Percentiles rank a stretch among this genome's conserved stretches.
These are phyloP conservation scores for Pollenia labialis DNA, from an alignment of 2,888 invertebrate genomes.

Conservation along the genomic window DNA sequence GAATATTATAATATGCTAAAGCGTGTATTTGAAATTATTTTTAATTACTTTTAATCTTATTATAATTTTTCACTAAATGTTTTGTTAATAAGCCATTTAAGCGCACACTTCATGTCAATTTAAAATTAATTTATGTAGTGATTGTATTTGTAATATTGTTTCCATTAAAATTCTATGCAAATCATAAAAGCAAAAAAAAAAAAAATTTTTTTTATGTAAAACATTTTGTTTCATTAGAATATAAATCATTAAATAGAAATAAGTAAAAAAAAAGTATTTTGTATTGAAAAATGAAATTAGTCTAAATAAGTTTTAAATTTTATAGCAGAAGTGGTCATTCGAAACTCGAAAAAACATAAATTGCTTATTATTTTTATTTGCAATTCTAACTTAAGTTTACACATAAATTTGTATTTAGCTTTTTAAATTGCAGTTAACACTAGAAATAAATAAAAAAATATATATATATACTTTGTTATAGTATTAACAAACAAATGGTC, in stretches of 20 bases:
- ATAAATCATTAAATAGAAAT: neutral
- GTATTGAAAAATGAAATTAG: too few species aligned
- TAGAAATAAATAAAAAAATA: too few species aligned
- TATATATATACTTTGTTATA: too few species aligned
- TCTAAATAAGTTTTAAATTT: too few species aligned
- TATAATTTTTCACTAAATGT: constrained; percentile 28
- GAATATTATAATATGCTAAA: neutral
- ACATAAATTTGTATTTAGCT: too few species aligned
- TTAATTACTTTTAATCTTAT: constrained; percentile 8
- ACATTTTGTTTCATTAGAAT: neutral
- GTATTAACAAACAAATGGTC: too few species aligned
- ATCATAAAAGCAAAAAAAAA: constrained; percentile 13
- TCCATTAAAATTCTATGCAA: constrained; percentile 24
- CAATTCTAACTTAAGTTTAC: too few species aligned
- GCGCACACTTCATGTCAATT: constrained; percentile 33
- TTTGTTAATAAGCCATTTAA: constrained; percentile 43
- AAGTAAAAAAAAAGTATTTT: neutral
- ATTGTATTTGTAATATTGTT: neutral
- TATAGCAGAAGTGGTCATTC: too few species aligned
- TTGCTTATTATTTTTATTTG: too few species aligned
- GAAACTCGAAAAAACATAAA: too few species aligned
- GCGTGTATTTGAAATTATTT: neutral
- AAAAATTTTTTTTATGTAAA: neutral
- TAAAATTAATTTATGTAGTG: constrained; percentile 44
- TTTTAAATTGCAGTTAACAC: too few species aligned